Conservation (phyloP, 2,113 vertebrate species). For the Hassar affinis region DNA sequence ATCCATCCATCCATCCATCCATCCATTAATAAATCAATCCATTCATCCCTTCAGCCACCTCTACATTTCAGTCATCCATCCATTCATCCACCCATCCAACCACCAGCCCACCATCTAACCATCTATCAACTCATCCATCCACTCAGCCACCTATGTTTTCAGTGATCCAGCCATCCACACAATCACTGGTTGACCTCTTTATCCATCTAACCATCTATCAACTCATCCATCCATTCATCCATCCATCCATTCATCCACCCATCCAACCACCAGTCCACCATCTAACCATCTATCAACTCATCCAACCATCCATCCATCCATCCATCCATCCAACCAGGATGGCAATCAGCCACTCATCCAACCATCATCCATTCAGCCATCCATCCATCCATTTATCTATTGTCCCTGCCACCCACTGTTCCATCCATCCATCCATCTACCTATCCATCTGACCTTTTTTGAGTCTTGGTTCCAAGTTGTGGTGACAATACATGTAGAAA, state of each 20-base stretch:
- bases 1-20: neutral
- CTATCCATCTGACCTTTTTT: neutral
- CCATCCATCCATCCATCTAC: neutral
- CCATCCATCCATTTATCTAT: neutral
- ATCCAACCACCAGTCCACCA: neutral
- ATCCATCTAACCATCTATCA: neutral
- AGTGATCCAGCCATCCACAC: neutral
- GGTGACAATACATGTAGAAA: neutral
- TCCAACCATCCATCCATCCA: neutral
- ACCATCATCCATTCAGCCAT: neutral
- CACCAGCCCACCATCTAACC: neutral
- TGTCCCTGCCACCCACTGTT: no score
- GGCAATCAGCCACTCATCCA: neutral
- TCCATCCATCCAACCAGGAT: neutral
- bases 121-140: neutral
- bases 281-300: neutral
- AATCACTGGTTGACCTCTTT: neutral
- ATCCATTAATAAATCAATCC: neutral
- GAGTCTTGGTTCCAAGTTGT: neutral
- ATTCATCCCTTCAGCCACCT: neutral
- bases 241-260: no score
- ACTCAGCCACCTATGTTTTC: neutral
- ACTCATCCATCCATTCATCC: neutral
- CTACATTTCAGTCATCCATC: neutral
- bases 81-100: neutral